Evolutionary conservation across 1,140 invertebrate species (phyloP).

Genomic region (Drosophila guanche): DNA sequence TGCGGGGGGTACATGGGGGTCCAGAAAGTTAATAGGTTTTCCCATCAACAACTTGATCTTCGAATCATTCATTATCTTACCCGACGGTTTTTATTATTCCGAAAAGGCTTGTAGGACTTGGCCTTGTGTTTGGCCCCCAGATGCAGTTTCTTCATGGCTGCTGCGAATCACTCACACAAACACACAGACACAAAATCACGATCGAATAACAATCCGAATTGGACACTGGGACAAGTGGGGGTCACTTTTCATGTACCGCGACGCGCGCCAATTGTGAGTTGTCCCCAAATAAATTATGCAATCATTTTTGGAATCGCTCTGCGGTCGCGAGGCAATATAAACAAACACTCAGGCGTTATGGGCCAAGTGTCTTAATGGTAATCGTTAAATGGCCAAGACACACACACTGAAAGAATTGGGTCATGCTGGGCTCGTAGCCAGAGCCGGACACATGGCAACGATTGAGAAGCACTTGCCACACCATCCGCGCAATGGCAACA

Average conservation of each 20-base stretch:
- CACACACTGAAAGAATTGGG: constrained; percentile 27
- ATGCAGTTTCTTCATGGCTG: constrained; percentile 76
- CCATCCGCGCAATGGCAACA: constrained; percentile 15
- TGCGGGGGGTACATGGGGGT: not conserved
- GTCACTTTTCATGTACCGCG: constrained; percentile 1
- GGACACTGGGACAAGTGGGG: not conserved
- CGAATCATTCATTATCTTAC: constrained; percentile 34
- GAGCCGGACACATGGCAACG: constrained; percentile 41
- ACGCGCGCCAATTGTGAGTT: constrained; percentile 13
- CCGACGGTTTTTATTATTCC: constrained; percentile 76
- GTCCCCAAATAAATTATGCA: constrained; percentile 63
- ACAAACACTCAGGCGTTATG: constrained; percentile 68
- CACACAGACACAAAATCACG: constrained; percentile 2
- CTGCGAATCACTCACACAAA: constrained; percentile 2
- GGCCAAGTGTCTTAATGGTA: constrained; percentile 41
- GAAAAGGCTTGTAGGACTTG: constrained; percentile 75
- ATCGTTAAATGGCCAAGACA: constrained; percentile 47
- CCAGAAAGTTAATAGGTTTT: not conserved
- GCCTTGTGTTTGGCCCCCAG: constrained; percentile 69
- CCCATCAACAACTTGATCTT: not conserved
- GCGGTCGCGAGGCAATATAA: constrained; percentile 52
- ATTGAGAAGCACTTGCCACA: constrained; percentile 1
- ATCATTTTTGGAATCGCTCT: constrained; percentile 57
- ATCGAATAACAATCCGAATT: constrained; percentile 4
- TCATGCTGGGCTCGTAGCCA: constrained; percentile 21